Evolutionary conservation across 2,888 invertebrate genomes (phyloP).

Genomic region (Orthosia incerta): DNA sequence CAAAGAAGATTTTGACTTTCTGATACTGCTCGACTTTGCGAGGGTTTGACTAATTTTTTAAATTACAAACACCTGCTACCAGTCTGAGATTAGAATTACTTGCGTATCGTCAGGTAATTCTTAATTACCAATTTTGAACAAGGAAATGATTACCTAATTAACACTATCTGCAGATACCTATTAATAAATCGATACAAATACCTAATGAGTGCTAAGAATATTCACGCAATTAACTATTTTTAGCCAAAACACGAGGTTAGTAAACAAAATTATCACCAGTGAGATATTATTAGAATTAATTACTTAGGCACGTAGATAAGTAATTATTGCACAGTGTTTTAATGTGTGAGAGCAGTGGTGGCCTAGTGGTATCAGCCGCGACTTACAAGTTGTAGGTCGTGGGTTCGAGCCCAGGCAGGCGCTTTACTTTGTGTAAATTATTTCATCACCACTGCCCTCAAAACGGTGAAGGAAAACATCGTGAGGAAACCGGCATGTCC

Average conservation of each 20-base stretch:
- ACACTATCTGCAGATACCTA: constrained; percentile 11
- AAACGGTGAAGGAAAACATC: too few relatives aligned
- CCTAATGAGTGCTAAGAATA: constrained; percentile 16
- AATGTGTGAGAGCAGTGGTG: too few relatives aligned
- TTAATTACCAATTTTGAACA: constrained; percentile 13
- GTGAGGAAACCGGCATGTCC: too few relatives aligned
- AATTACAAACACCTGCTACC: not conserved
- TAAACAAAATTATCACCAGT: constrained; percentile 25
- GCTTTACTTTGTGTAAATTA: too few relatives aligned
- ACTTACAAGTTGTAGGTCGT: too few relatives aligned
- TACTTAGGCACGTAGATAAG: constrained; percentile 17
- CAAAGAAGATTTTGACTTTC: too few relatives aligned
- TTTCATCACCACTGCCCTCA: too few relatives aligned
- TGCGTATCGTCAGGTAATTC: not conserved
- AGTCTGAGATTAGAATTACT: not conserved
- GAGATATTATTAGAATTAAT: constrained; percentile 44
- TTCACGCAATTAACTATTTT: constrained; percentile 26
- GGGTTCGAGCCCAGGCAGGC: too few relatives aligned
- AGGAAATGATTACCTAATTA: constrained; percentile 21
- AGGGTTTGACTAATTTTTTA: not conserved
- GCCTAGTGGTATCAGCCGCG: too few relatives aligned
- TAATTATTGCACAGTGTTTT: constrained; percentile 6
- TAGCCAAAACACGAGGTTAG: constrained; percentile 5
- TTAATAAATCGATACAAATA: constrained; percentile 7
- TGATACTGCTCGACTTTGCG: too few relatives aligned